Percentiles rank a stretch among this genome's conserved stretches.
Conservation (phyloP, 2,888 invertebrate genomes). For the Cistogaster globosa region DNA sequence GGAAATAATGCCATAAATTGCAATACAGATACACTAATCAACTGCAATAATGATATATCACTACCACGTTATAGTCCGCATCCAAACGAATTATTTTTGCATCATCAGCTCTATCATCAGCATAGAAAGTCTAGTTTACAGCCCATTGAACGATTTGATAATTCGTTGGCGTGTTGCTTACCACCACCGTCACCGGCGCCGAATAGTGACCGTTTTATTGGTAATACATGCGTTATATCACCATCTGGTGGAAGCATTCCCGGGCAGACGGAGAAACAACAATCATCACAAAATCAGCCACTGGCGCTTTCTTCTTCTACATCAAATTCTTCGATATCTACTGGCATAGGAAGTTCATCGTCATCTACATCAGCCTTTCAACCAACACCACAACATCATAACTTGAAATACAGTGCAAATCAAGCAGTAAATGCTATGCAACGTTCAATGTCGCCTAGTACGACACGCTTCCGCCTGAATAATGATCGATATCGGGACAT, state of each 20-base stretch:
- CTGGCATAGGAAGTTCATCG: slow-evolving; percentile 55
- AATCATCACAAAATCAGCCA: slow-evolving; percentile 57
- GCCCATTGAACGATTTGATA: slow-evolving; percentile 78
- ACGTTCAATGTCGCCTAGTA: slow-evolving; percentile 80
- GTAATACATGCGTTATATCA: slow-evolving; percentile 58
- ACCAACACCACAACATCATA: slow-evolving; percentile 35
- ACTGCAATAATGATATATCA: slow-evolving; percentile 69
- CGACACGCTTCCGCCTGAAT: slow-evolving; percentile 77
- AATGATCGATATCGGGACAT: slow-evolving; percentile 80
- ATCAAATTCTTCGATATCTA: slow-evolving; percentile 63
- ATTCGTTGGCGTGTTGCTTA: slow-evolving; percentile 78
- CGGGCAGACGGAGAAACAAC: slow-evolving; percentile 31
- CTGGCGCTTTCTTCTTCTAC: slow-evolving; percentile 63
- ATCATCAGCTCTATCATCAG: slow-evolving; percentile 63
- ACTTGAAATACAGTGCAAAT: slow-evolving; percentile 45
- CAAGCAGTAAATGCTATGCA: slow-evolving; percentile 69
- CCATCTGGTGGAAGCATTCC: slow-evolving; percentile 38
- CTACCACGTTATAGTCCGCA: slow-evolving; percentile 77
- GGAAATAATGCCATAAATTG: slow-evolving; percentile 62
- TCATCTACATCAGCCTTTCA: slow-evolving; percentile 51
- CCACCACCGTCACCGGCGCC: slow-evolving; percentile 83
- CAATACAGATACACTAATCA: slow-evolving; percentile 45
- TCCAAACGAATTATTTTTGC: slow-evolving; percentile 75
- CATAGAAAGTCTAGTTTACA: slow-evolving; percentile 75
- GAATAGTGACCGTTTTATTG: slow-evolving; percentile 80